Base-by-base conservation (phyloP, 2,888 invertebrate species). In the Drosophila buzzatii region DNA sequence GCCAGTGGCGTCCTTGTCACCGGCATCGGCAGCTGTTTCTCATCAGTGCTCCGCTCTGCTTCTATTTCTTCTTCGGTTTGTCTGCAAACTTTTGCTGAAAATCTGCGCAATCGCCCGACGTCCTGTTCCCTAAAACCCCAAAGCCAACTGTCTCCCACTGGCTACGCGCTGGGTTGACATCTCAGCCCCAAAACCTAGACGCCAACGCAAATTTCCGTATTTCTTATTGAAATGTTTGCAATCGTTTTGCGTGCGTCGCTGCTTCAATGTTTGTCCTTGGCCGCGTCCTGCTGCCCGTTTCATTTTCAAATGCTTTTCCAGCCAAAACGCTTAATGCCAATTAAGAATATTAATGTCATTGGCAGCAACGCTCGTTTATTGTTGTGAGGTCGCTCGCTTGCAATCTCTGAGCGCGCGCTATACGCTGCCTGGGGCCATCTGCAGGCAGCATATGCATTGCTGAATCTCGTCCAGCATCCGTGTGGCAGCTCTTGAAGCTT, bases 301-400 rank as follows among this genome's bases (percentile, higher is more conserved):
- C 56, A 63, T 71, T 82, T 70, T 66, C 79, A 66, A 82, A 61
- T 68, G 64, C 27, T 58, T 45, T 42, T 35, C 20, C 65, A 62
- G 73, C 57, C 72, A 62, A 70, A 75, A 70, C 75, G 81, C 79
- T 83, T 84, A 89, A 79, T 89, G 80, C 82, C 89, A 87, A 86
- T 84, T 86, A 86, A 74, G 76, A 79, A 84, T 89, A 89, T 85
- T 85, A 86, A 89, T 84, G 87, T 89, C 76, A 69, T 74, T 77
- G 74, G 87, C 73, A 78, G 74, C 44, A 68, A 47, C 20, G 74
- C 67, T 73, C 81, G 73, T 69, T 80, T 76, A 73, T 71, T 82
- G 53, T 65, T 23, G 31, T 18, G 45, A 47, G 37, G 53, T 27
- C 39, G 39, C 16, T 3, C 33, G 2, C 20, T 1, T 9, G 1